Percentiles rank a stretch among this genome's conserved stretches.
Evolutionary conservation across 2,113 vertebrate species (phyloP).

Genomic region (Tupaia tana): DNA sequence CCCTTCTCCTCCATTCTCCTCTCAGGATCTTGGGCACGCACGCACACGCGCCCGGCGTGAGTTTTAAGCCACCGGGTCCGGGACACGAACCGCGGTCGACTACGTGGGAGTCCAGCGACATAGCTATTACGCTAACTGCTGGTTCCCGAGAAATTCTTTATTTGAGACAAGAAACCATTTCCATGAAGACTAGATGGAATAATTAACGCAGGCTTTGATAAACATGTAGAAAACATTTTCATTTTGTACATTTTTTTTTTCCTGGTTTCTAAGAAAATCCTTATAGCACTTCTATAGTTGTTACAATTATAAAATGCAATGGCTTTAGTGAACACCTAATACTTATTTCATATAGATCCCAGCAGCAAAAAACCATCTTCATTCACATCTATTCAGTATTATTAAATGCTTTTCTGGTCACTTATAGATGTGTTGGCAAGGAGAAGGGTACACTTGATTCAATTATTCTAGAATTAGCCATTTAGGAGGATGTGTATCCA

Average conservation of each 20-base stretch:
- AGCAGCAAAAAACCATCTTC: neutral
- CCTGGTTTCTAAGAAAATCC: conserved; percentile 7
- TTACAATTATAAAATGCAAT: neutral
- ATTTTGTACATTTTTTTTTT: neutral
- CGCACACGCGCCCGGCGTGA: no score
- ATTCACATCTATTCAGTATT: neutral
- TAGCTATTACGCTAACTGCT: no score
- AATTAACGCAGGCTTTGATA: neutral
- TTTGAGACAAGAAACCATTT: neutral
- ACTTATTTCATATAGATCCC: neutral
- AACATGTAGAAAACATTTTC: neutral
- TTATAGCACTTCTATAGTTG: neutral
- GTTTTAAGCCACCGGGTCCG: no score
- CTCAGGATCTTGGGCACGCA: no score
- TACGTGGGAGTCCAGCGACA: no score
- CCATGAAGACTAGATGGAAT: neutral
- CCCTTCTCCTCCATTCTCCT: no score
- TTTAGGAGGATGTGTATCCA: neutral
- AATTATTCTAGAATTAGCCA: neutral
- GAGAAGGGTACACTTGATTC: neutral
- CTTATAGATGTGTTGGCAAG: neutral
- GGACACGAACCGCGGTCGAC: no score
- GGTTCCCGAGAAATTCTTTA: no score
- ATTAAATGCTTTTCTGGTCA: neutral
- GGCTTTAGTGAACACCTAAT: neutral